Conservation (phyloP, 2,113 vertebrate genomes). For the Labrus mixtus region DNA sequence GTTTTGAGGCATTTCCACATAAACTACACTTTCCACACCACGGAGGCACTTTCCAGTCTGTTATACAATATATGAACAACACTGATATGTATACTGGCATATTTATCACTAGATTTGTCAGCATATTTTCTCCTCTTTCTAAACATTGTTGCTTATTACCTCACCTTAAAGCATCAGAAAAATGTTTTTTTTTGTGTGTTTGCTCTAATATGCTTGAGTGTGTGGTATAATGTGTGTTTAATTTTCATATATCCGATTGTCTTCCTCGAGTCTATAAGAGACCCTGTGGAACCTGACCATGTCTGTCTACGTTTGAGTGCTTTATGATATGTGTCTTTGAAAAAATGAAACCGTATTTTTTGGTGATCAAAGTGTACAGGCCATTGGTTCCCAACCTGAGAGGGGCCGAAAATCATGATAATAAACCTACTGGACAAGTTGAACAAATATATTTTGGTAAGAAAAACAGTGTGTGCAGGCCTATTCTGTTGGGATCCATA, state of each 20-base stretch:
- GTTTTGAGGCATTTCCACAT: background rate
- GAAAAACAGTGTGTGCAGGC: too few species aligned
- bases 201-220: background rate
- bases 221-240: constrained; percentile 9
- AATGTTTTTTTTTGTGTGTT: constrained; percentile 16
- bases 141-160: too few species aligned
- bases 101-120: constrained; percentile 5
- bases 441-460: too few species aligned
- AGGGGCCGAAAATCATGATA: too few species aligned
- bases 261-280: constrained; percentile 33
- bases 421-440: too few species aligned
- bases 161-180: background rate
- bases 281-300: background rate
- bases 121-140: background rate
- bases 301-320: background rate
- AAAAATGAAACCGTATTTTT: background rate
- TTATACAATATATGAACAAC: too few species aligned
- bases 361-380: background rate
- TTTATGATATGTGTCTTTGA: constrained; percentile 11
- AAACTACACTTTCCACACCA: too few species aligned
- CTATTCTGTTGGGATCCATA: too few species aligned
- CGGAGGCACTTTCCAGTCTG: too few species aligned
- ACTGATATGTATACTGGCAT: background rate
- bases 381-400: too few species aligned
- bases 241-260: background rate